These are phyloP conservation scores for Scaptomyza graminum DNA, from an alignment of 1,140 invertebrate species.

Conservation along the genomic window DNA sequence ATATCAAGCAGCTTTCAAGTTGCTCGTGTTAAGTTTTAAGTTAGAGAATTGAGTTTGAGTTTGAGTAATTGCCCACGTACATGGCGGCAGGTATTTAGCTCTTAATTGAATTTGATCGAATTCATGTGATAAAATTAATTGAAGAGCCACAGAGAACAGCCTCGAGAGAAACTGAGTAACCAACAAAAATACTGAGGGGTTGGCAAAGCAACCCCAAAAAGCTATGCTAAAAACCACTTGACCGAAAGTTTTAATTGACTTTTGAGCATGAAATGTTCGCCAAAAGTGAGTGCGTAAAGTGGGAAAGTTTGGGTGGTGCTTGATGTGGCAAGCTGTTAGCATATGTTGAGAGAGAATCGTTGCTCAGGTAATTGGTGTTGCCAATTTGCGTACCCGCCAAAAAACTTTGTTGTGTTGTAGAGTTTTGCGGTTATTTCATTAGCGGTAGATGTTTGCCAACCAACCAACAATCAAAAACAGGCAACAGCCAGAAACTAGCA, in stretches of 20 bases:
- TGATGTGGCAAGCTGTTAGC: conserved; percentile 20
- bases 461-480: not conserved
- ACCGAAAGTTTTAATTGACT: conserved; percentile 78
- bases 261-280: conserved; percentile 45
- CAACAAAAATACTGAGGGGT: too few relatives aligned
- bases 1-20: conserved; percentile 48
- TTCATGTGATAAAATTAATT: conserved; percentile 80
- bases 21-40: conserved; percentile 7
- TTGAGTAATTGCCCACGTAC: conserved; percentile 73
- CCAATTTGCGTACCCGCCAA: conserved; percentile 53
- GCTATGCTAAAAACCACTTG: conserved; percentile 44
- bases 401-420: conserved; percentile 55
- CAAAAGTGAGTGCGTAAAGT: conserved; percentile 30
- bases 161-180: too few relatives aligned
- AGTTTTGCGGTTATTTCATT: conserved; percentile 65
- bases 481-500: conserved; percentile 2
- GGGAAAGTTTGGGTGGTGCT: not conserved
- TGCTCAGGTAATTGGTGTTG: conserved; percentile 57
- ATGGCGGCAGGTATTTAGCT: conserved; percentile 62
- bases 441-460: conserved; percentile 55
- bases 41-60: conserved; percentile 11
- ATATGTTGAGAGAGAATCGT: conserved; percentile 22
- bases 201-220: conserved; percentile 7
- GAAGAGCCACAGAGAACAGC: conserved; percentile 15
- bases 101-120: conserved; percentile 82